Conservation (phyloP, 2,113 vertebrate genomes). For the Puma concolor region DNA sequence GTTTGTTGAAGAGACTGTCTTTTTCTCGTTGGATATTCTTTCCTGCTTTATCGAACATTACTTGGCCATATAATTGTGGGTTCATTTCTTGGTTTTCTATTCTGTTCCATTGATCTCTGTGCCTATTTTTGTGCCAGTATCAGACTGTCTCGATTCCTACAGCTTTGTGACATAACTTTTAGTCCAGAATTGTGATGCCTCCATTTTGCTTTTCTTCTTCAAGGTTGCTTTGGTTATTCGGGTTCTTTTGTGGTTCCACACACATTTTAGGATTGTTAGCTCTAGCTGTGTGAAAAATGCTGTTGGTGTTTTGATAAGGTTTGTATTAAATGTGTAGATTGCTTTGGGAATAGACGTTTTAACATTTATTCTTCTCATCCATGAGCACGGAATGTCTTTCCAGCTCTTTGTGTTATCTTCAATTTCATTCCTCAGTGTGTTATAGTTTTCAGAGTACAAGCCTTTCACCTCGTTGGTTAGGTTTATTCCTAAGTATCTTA, state of each 20-base stretch:
- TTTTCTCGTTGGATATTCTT: not conserved
- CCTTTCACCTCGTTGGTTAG: not conserved
- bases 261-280: not conserved
- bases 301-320: not conserved
- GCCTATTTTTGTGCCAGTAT: not conserved
- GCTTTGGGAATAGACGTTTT: not conserved
- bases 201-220: not conserved
- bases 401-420: not conserved
- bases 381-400: not conserved
- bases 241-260: not conserved
- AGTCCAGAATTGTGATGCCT: not conserved
- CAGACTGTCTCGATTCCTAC: not conserved
- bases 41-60: not conserved
- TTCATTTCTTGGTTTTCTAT: not conserved
- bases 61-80: not conserved
- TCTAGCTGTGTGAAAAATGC: not conserved
- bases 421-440: not conserved
- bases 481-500: not conserved
- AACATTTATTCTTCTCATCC: not conserved
- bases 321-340: not conserved
- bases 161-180: not conserved
- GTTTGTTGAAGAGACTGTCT: not conserved
- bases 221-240: not conserved
- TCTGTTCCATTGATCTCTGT: not conserved
- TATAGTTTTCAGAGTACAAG: not conserved